Conservation (phyloP, 2,797 vertebrate species). For the Nyctibius grandis region DNA sequence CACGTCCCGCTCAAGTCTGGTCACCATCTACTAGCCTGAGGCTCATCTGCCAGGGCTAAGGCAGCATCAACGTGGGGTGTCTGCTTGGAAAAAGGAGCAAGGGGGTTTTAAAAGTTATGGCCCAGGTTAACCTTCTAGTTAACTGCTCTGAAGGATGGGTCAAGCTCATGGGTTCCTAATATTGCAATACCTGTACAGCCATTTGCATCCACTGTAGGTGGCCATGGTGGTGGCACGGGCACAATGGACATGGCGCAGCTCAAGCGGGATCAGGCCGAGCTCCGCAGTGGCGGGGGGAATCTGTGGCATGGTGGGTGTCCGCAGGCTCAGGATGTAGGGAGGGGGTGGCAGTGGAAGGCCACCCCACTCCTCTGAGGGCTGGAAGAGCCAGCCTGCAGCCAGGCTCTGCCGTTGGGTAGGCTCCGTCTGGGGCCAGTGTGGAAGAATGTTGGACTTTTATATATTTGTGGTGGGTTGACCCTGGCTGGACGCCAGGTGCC, state of each 20-base stretch:
- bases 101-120: rapidly evolving
- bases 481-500: too few relatives aligned
- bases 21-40: not conserved
- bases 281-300: too few relatives aligned
- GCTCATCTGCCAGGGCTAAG: not conserved
- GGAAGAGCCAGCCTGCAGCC: not conserved
- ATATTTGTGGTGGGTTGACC: not conserved
- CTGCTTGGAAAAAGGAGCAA: not conserved
- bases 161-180: not conserved
- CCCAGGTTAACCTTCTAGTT: not conserved
- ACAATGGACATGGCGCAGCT: rapidly evolving
- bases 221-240: rapidly evolving
- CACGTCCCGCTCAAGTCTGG: rapidly evolving
- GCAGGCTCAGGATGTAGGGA: rapidly evolving
- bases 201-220: rapidly evolving
- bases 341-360: not conserved
- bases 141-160: not conserved
- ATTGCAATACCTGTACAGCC: too few relatives aligned
- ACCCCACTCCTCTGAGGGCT: rapidly evolving
- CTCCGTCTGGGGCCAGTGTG: not conserved
- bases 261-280: not conserved
- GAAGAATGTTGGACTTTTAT: not conserved
- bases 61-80: rapidly evolving
- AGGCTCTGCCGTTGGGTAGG: not conserved
- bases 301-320: rapidly evolving